Percentiles rank a stretch among this genome's conserved stretches.
Conservation (phyloP, 2,888 invertebrate species). For the Lochmaea capreae region DNA sequence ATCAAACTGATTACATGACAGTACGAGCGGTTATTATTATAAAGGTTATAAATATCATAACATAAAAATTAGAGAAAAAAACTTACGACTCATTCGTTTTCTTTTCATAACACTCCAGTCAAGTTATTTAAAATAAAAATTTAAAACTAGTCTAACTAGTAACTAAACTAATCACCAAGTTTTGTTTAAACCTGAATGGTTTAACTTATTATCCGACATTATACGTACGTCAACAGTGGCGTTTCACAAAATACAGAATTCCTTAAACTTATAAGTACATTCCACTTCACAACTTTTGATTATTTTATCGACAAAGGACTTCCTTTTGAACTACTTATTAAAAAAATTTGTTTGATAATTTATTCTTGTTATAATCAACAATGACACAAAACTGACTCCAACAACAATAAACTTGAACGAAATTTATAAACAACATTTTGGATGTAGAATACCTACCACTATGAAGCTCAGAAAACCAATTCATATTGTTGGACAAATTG, state of each 20-base stretch:
- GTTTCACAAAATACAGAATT: not conserved
- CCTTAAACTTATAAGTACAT: not conserved
- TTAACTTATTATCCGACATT: conserved; percentile 2
- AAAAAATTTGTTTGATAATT: too few species aligned
- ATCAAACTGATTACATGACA: not conserved
- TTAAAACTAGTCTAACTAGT: not conserved
- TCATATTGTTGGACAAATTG: too few species aligned
- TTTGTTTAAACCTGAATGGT: not conserved
- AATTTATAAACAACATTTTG: too few species aligned
- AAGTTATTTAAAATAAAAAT: not conserved
- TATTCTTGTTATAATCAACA: not conserved
- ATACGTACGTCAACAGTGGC: not conserved
- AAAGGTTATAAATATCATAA: not conserved
- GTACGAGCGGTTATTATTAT: not conserved
- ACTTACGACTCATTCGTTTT: not conserved
- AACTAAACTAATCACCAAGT: not conserved
- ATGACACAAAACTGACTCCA: not conserved
- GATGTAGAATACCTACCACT: too few species aligned
- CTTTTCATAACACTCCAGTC: not conserved
- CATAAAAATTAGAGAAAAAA: not conserved
- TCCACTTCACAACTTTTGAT: not conserved
- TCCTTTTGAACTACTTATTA: not conserved
- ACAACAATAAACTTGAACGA: too few species aligned
- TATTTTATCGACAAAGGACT: not conserved
- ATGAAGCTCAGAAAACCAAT: too few species aligned